Percentiles rank a stretch among this genome's conserved stretches.
Evolutionary conservation across 2,888 invertebrate genomes (phyloP).

Genomic region (Drosophila cognata): DNA sequence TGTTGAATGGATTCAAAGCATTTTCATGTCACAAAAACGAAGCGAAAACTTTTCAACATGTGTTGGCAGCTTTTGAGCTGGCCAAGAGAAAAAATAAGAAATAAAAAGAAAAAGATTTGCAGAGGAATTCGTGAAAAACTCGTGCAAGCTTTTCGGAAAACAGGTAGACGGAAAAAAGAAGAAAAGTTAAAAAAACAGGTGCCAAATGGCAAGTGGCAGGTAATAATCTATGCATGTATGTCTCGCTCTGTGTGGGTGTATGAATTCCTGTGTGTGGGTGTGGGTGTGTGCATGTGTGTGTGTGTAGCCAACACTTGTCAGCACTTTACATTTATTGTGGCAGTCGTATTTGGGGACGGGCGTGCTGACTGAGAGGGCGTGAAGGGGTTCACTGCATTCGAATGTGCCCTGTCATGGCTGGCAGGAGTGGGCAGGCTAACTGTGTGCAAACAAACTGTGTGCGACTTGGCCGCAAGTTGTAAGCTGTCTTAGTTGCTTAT

Average conservation of each 20-base stretch:
- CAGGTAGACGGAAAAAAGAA: slow-evolving; percentile 9
- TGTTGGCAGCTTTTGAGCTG: slow-evolving; percentile 71
- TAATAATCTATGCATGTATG: slow-evolving; percentile 79
- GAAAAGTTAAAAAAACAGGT: slow-evolving; percentile 51
- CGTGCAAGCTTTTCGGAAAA: slow-evolving; percentile 58
- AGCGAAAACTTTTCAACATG: slow-evolving; percentile 78
- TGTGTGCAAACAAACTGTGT: slow-evolving; percentile 54
- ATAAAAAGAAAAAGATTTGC: slow-evolving; percentile 11
- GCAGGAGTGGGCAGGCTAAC: slow-evolving; percentile 49
- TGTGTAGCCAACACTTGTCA: slow-evolving; percentile 73
- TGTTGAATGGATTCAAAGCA: slow-evolving; percentile 78
- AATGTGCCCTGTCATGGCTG: slow-evolving; percentile 77
- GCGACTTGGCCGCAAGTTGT: slow-evolving; percentile 77
- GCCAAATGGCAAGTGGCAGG: slow-evolving; percentile 82
- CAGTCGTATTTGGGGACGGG: slow-evolving; percentile 44
- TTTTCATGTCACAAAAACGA: slow-evolving; percentile 77
- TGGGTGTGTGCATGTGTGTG: slow-evolving; percentile 14
- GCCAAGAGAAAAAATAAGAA: slow-evolving; percentile 39
- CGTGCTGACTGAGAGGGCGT: background rate
- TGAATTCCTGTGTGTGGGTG: slow-evolving; percentile 1
- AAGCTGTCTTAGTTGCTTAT: slow-evolving; percentile 81
- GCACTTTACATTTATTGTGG: slow-evolving; percentile 80
- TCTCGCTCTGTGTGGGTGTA: slow-evolving; percentile 24
- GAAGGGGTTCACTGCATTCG: slow-evolving; percentile 56
- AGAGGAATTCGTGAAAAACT: slow-evolving; percentile 65